These are phyloP conservation scores for Xenops minutus DNA, from an alignment of 2,797 vertebrate genomes.

Conservation along the genomic window DNA sequence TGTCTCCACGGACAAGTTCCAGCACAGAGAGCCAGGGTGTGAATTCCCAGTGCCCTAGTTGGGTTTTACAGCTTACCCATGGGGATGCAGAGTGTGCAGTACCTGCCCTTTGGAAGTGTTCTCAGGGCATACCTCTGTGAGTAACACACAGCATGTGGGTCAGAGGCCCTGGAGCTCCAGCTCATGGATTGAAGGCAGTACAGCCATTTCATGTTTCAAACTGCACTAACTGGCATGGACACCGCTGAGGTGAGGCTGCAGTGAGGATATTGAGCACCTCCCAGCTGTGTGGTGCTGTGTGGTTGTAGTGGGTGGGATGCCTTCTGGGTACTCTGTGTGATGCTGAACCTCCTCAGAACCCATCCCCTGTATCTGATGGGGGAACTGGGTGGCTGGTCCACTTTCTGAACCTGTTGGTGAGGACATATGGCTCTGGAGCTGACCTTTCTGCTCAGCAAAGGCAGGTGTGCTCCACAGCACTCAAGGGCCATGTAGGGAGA, in stretches of 20 bases:
- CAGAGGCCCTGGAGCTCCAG: neutral
- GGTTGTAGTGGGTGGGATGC: neutral
- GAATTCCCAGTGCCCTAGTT: constrained; percentile 12
- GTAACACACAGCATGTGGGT: accelerated
- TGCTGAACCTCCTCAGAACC: neutral
- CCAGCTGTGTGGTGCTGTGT: neutral
- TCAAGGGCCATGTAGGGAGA: neutral
- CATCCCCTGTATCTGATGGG: neutral
- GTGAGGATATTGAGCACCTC: neutral
- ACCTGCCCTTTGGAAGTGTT: neutral
- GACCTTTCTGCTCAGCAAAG: neutral
- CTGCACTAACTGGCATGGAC: accelerated
- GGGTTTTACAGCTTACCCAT: neutral
- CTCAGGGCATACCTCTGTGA: neutral
- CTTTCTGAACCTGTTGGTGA: neutral
- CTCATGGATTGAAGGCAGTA: neutral
- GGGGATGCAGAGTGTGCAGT: neutral
- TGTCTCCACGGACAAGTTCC: neutral
- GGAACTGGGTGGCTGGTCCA: neutral
- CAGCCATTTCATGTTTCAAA: neutral
- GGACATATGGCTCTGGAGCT: neutral
- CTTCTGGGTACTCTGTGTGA: neutral
- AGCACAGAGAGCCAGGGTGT: constrained; percentile 22
- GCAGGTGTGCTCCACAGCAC: neutral
- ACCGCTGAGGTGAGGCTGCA: neutral